Base-by-base conservation (phyloP, 2,113 vertebrate species). In the Todiramphus saurophagus region DNA sequence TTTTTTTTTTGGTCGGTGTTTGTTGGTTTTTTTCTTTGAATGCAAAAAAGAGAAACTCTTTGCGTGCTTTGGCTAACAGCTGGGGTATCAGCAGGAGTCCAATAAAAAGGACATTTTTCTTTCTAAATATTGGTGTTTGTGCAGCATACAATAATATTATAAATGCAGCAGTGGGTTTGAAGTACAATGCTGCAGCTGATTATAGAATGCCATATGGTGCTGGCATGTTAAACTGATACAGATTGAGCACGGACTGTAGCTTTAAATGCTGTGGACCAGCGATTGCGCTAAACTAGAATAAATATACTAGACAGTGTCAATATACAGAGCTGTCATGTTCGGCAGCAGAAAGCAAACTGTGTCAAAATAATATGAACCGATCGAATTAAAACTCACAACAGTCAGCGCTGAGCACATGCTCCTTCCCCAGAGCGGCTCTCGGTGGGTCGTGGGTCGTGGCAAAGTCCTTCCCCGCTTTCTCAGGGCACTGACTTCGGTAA, bases 31-130 rank as follows among this genome's bases (percentile, higher is more conserved):
- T 63, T 11, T 89, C 83, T 72, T 84, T 55, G 25, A 55, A 92
- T 5, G 50, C 72, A 84, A 68, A 96, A 87, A 91, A 88, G 60
- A 82, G 63, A 89, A 94, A 93, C 89, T 94, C 87, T 85, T 58
- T 81, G 69, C 64, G n/a, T 62, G 91, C 35, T 33, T 91, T 81
- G 44, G 66, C 88, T 97, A 66, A 95, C 90, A 97, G 97, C 96
- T 97, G 97, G 93, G 92, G 6, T 88, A 95, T 97, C 95, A 97
- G 96, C 82, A 90, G 95, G 91, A 97, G 94, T 68, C 95, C 97
- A 94, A 96, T 96, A 96, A 94, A 97, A 97, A 96, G 83, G 93
- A 97, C 78, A 69, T 93, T 97, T 97, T 97, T 96, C 84, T 96
- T 90, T 96, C 93, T 89, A 94, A 91, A 87, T 95, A 68, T 94